Evolutionary conservation across 2,797 vertebrate genomes (phyloP).

Genomic region (Capromys pilorides): DNA sequence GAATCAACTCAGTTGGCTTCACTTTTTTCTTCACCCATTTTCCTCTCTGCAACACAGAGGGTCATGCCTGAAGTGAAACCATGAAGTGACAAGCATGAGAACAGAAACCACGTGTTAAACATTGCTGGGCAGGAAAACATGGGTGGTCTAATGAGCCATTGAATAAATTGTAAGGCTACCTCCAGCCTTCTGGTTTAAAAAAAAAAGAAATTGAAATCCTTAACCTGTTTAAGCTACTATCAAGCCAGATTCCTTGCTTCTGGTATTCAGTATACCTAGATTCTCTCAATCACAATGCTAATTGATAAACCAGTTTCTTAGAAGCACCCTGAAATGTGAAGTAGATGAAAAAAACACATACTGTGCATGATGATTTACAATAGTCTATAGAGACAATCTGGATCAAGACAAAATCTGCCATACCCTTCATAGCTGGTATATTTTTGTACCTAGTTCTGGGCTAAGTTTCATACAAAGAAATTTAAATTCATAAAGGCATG

Average conservation of each 20-base stretch:
- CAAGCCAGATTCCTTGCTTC: background rate
- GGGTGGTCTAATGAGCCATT: background rate
- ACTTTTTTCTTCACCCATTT: background rate
- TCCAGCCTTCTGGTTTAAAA: background rate
- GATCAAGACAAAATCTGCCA: background rate
- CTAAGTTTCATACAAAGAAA: constrained; percentile 15
- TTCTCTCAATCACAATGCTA: constrained; percentile 45
- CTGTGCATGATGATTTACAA: background rate
- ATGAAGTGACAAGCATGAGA: constrained; percentile 47
- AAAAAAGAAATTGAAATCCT: background rate
- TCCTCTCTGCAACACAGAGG: constrained; percentile 28
- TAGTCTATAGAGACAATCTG: background rate
- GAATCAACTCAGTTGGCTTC: background rate
- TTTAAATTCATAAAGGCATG: background rate
- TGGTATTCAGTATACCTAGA: too few relatives aligned
- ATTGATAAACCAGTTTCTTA: background rate
- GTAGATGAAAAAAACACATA: background rate
- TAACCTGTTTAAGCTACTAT: background rate
- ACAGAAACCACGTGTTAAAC: constrained; percentile 43
- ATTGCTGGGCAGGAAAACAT: constrained; percentile 5
- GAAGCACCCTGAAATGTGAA: background rate
- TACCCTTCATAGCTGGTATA: background rate
- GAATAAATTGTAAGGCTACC: background rate
- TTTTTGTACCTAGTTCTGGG: background rate
- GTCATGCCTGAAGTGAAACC: background rate